Conservation (phyloP, 2,888 invertebrate species). For the Oscheius sp. region DNA sequence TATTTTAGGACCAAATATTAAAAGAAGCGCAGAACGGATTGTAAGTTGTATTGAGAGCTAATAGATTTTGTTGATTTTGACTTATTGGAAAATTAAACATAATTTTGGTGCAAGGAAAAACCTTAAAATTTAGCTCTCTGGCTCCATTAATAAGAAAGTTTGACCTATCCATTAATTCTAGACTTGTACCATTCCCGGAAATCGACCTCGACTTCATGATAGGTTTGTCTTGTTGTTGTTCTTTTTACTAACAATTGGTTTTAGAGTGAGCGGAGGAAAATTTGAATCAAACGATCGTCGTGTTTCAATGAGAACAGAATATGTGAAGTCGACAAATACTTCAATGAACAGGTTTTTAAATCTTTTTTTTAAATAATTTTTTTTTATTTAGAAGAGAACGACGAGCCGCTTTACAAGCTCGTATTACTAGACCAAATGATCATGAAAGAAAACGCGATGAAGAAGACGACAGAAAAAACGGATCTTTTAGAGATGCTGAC, state of each 20-base stretch:
- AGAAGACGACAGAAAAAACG: constrained; percentile 13
- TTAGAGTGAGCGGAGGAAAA: constrained; percentile 19
- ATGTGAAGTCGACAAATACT: background rate
- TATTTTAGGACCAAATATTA: background rate
- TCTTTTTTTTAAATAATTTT: background rate
- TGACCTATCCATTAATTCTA: constrained; percentile 16
- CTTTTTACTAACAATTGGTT: too few species aligned
- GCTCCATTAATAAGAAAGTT: background rate
- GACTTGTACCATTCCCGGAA: constrained; percentile 27
- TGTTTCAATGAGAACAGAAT: background rate
- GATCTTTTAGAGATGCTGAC: constrained; percentile 27
- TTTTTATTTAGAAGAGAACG: background rate
- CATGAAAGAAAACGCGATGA: background rate
- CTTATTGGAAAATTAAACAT: background rate
- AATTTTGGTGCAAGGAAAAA: background rate
- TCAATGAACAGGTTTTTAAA: constrained; percentile 3
- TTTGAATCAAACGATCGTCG: background rate
- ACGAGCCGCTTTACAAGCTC: background rate
- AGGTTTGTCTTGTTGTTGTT: too few species aligned
- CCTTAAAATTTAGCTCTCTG: background rate
- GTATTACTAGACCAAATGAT: background rate
- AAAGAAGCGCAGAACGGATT: constrained; percentile 4
- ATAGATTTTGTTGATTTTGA: background rate
- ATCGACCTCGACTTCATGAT: constrained; percentile 4
- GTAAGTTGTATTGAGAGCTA: constrained; percentile 11